Evolutionary conservation across 2,113 vertebrate genomes (phyloP), one percentile per base, ranked within the genome.

Genomic region (Irena cyanogastra): DNA sequence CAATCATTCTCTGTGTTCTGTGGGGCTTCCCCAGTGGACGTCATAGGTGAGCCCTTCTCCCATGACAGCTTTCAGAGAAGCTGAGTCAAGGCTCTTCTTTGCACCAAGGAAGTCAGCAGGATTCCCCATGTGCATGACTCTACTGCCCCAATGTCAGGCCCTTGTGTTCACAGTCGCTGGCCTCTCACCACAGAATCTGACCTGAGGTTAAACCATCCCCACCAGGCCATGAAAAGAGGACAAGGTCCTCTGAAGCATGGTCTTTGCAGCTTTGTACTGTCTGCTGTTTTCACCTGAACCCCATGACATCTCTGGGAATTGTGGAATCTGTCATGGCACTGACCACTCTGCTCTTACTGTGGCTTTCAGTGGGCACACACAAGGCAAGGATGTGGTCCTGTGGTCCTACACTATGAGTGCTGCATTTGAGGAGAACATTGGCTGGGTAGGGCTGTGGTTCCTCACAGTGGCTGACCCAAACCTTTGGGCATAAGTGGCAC

Each of bases 301-400:
- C 8, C 30, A 21, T 65, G 35, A 35, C 11, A 16, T 10, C 16
- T n/a, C 50, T 60, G 41, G 16, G 39, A 45, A 50, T 41, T 12
- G 1, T n/a, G n/a, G n/a, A n/a, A n/a, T 30, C 35, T 44, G 16
- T 10, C 9, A 30, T 26, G 26, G 26, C 5, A 6, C 18, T 23
- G 54, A 8, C 18, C n/a, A 42, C 22, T 19, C 37, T 64, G n/a
- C 21, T 59, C 8, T 44, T n/a, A 7, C 6, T 13, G 19, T 7
- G 5, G 1, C 6, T 16, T 59, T 69, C 20, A 39, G 13, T 2
- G 1, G 16, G 7, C 3, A 2, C n/a, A 31, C 22, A 27, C 0
- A 0, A 30, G 45, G 27, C 27, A 47, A 42, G 44, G 59, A 31
- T n/a, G 23, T 53, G 44, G 20, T 59, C 6, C 26, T 64, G 26